These are phyloP conservation scores for Gallinago undulata DNA, from an alignment of 2,113 vertebrate genomes.

Conservation along the genomic window DNA sequence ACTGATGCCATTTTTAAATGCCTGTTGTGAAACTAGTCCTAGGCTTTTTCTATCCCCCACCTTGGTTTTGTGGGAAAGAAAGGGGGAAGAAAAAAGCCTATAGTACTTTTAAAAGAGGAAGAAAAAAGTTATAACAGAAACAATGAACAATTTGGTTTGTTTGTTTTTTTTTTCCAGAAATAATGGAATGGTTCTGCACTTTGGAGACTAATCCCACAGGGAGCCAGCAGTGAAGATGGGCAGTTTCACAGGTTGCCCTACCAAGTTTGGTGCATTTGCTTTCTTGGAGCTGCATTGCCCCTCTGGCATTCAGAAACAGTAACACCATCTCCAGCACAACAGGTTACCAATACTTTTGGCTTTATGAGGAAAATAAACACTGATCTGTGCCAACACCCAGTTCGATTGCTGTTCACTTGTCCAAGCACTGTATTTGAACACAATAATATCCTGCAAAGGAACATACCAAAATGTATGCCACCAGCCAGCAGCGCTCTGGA, in stretches of 20 bases:
- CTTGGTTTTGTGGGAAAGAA: neutral
- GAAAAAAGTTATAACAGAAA: neutral
- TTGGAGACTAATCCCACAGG: neutral
- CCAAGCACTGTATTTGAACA: neutral
- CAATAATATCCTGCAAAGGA: neutral
- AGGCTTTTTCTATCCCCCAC: neutral
- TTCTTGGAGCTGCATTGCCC: neutral
- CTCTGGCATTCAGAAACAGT: neutral
- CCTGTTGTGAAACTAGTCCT: neutral
- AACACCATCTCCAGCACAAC: neutral
- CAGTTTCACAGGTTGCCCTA: neutral
- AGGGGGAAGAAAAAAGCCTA: neutral
- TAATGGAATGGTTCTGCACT: neutral
- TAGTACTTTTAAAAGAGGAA: neutral
- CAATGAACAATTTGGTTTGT: neutral
- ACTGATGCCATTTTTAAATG: neutral
- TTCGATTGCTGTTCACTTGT: neutral
- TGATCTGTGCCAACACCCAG: neutral
- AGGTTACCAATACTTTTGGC: neutral
- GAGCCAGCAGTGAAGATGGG: neutral
- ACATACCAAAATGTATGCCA: neutral
- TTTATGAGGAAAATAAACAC: neutral
- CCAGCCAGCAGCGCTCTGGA: neutral
- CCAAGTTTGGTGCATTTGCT: neutral
- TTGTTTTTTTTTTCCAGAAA: neutral